These are phyloP conservation scores for Ormyrus thymus DNA, from an alignment of 2,888 invertebrate genomes.

Conservation along the genomic window DNA sequence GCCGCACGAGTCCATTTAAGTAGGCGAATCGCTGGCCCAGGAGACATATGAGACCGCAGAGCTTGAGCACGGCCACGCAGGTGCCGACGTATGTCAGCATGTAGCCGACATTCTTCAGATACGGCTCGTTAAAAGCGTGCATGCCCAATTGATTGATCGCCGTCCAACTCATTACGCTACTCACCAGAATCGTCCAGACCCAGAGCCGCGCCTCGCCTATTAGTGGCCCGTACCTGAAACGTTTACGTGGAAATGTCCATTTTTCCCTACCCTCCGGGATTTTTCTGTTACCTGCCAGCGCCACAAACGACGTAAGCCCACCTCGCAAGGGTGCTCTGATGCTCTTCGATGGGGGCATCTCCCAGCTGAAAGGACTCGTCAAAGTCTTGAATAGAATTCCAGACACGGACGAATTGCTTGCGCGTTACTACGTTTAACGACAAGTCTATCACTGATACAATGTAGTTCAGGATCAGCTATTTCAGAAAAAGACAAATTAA, in stretches of 20 bases:
- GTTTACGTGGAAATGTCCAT: no score
- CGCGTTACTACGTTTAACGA: conserved; percentile 55
- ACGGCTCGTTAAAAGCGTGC: conserved; percentile 64
- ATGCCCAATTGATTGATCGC: conserved; percentile 65
- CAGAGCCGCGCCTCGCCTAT: conserved; percentile 39
- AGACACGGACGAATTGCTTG: conserved; percentile 61
- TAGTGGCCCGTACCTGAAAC: not conserved
- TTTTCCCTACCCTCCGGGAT: no score
- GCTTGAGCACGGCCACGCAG: conserved; percentile 63
- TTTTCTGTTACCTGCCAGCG: no score
- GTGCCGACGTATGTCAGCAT: conserved; percentile 65
- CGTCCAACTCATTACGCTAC: conserved; percentile 60
- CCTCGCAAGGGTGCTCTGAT: no score
- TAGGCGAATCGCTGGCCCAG: conserved; percentile 68
- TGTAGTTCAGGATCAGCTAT: conserved; percentile 64
- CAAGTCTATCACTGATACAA: conserved; percentile 60
- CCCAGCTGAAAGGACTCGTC: conserved; percentile 59
- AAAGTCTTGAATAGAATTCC: conserved; percentile 68
- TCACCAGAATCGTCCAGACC: conserved; percentile 59
- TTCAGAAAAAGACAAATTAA: no score
- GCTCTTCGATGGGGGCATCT: not conserved
- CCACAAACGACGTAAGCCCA: not conserved
- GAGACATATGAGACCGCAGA: conserved; percentile 63
- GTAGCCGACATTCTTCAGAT: conserved; percentile 64
- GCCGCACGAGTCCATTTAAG: conserved; percentile 59